Percentiles rank a stretch among this genome's conserved stretches.
Conservation (phyloP, 2,797 vertebrate genomes). For the Trachops cirrhosus region DNA sequence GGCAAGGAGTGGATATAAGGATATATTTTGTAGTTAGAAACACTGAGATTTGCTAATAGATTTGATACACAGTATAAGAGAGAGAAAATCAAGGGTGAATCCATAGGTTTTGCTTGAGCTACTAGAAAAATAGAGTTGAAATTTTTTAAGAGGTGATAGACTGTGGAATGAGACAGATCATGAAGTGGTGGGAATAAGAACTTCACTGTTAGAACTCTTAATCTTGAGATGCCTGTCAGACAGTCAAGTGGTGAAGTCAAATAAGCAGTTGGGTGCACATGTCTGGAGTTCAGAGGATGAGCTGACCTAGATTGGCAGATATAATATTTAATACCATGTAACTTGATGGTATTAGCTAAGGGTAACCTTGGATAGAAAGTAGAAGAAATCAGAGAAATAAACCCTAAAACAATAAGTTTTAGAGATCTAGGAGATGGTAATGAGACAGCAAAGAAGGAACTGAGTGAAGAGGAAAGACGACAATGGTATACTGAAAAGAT, state of each 20-base stretch:
- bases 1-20: background rate
- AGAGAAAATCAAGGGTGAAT: background rate
- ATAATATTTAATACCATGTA: background rate
- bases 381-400: background rate
- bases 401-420: background rate
- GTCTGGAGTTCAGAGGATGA: background rate
- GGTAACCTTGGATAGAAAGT: background rate
- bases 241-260: background rate
- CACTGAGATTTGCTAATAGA: background rate
- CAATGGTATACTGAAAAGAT: background rate
- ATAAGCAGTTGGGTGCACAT: background rate
- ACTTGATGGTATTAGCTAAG: background rate
- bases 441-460: background rate
- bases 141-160: background rate
- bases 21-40: background rate
- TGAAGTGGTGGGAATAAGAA: background rate
- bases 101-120: background rate
- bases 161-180: background rate
- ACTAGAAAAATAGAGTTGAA: background rate
- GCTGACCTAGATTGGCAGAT: fast-evolving
- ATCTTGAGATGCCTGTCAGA: background rate
- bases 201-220: background rate
- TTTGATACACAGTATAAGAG: background rate
- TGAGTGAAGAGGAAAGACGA: background rate
- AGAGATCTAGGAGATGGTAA: background rate